Evolutionary conservation across 2,797 vertebrate species (phyloP).

Genomic region (Hirundo rustica): DNA sequence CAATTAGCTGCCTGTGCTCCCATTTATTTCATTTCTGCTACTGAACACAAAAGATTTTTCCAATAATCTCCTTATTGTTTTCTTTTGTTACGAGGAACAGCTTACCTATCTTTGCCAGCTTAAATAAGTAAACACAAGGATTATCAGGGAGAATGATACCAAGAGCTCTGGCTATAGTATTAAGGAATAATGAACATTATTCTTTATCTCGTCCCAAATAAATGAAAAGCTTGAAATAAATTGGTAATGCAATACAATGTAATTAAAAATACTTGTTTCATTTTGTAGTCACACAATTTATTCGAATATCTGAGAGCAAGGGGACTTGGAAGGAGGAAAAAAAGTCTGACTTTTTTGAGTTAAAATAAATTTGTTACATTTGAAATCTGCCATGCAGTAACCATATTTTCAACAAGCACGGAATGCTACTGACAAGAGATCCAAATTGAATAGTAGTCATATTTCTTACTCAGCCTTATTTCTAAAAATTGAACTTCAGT

Average conservation of each 20-base stretch:
- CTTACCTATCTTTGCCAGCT: background rate
- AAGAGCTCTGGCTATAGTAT: background rate
- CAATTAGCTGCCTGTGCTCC: background rate
- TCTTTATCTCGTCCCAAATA: background rate
- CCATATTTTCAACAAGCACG: rapidly evolving
- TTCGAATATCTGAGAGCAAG: rapidly evolving
- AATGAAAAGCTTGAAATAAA: background rate
- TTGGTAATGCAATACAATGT: background rate
- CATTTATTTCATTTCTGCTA: background rate
- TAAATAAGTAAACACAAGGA: background rate
- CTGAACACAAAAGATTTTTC: background rate
- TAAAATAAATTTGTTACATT: background rate
- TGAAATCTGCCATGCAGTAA: background rate
- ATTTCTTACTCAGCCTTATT: background rate
- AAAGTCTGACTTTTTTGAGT: background rate
- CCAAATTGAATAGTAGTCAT: background rate
- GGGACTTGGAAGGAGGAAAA: background rate
- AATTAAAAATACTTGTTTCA: background rate
- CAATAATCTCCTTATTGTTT: conserved; percentile 8
- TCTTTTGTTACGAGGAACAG: background rate
- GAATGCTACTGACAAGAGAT: background rate
- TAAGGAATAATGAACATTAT: background rate
- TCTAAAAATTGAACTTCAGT: background rate
- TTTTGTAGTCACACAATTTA: background rate
- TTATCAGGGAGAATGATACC: background rate